Conservation (phyloP, 1,140 invertebrate genomes). For the Venturia canescens region DNA sequence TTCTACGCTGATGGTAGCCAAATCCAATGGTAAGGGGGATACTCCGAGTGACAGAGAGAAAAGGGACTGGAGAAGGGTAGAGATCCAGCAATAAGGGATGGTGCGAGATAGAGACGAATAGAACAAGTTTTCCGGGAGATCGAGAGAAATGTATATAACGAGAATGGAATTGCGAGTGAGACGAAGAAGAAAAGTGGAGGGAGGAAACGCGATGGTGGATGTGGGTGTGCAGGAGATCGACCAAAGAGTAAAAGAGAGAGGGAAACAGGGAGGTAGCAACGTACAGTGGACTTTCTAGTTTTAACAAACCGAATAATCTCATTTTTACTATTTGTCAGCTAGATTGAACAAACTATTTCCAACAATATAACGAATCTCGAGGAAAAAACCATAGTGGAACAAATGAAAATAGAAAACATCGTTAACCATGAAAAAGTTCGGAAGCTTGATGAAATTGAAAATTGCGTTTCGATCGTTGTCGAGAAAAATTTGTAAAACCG, state of each 20-base stretch:
- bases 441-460: no score
- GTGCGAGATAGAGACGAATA: slow-evolving; percentile 33
- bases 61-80: slow-evolving; percentile 16
- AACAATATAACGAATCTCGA: no score
- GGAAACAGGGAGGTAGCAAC: not conserved
- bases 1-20: slow-evolving; percentile 20
- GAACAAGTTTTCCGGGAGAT: slow-evolving; percentile 12
- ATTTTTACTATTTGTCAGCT: not conserved
- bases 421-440: no score
- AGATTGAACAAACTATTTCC: no score
- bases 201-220: not conserved
- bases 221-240: not conserved
- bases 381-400: no score
- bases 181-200: slow-evolving; percentile 28
- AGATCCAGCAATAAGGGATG: slow-evolving; percentile 28
- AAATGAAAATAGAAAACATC: no score
- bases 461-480: no score
- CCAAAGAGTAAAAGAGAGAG: slow-evolving; percentile 29
- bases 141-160: slow-evolving; percentile 25
- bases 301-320: not conserved
- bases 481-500: no score
- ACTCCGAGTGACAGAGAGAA: not conserved
- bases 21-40: slow-evolving; percentile 4
- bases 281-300: not conserved
- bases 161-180: slow-evolving; percentile 18